Conservation (phyloP, 2,797 vertebrate species). For the Ambastaia sidthimunki region DNA sequence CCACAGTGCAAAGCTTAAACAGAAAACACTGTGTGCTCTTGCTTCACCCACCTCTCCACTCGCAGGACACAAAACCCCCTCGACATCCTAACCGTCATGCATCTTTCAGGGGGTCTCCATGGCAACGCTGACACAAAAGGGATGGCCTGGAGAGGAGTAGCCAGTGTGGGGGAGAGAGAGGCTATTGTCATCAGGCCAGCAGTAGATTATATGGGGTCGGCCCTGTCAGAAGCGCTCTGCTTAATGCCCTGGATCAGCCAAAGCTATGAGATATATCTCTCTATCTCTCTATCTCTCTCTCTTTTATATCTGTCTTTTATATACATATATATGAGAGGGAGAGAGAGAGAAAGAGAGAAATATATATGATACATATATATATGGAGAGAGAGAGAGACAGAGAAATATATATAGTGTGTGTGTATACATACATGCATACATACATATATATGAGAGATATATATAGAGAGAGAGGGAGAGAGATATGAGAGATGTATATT, state of each 20-base stretch:
- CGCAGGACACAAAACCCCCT: conserved; percentile 55
- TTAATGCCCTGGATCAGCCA: conserved; percentile 14
- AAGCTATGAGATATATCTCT: too few relatives aligned
- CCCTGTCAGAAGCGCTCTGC: neutral
- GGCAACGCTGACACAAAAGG: conserved; percentile 69
- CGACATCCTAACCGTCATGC: conserved; percentile 62
- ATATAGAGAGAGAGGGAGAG: too few relatives aligned
- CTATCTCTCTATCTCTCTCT: too few relatives aligned
- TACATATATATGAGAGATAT: too few relatives aligned
- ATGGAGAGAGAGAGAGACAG: neutral
- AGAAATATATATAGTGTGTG: too few relatives aligned
- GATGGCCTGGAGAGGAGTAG: conserved; percentile 56
- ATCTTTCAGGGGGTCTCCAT: conserved; percentile 70
- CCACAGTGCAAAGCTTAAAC: conserved; percentile 19
- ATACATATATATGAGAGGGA: neutral
- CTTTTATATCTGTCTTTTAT: too few relatives aligned
- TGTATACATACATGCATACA: too few relatives aligned
- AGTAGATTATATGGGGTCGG: conserved; percentile 33
- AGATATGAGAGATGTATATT: too few relatives aligned
- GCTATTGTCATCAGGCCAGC: conserved; percentile 48
- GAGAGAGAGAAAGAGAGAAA: neutral
- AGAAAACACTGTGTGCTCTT: conserved; percentile 24
- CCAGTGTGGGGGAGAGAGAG: conserved; percentile 40
- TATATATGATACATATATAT: neutral
- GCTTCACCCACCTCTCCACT: conserved; percentile 40